Percentiles rank a stretch among this genome's conserved stretches.
Evolutionary conservation across 2,113 vertebrate genomes (phyloP).

Genomic region (Psittacula cyanocephala): DNA sequence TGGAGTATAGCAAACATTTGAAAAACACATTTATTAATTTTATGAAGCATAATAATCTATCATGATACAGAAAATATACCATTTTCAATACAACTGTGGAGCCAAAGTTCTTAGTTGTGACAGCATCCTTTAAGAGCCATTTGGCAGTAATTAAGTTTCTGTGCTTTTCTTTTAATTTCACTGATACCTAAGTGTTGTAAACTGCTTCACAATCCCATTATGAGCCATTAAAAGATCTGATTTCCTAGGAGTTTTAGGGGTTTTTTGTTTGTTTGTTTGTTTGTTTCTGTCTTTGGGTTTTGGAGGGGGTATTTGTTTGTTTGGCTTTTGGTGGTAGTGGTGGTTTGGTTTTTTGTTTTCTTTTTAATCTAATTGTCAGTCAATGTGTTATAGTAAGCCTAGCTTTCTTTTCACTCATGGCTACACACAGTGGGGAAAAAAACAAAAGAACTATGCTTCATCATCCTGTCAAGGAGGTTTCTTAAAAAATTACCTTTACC

Average conservation of each 20-base stretch:
- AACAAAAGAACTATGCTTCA: conserved; percentile 84
- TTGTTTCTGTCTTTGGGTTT: not conserved
- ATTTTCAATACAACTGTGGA: conserved; percentile 13
- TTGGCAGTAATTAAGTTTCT: conserved; percentile 67
- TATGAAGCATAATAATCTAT: conserved; percentile 59
- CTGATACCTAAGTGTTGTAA: conserved; percentile 66
- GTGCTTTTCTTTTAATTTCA: conserved; percentile 73
- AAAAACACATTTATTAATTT: conserved; percentile 69
- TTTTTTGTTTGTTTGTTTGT: not conserved
- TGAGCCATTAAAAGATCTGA: conserved; percentile 68
- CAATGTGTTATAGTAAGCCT: conserved; percentile 78
- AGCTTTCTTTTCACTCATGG: conserved; percentile 80
- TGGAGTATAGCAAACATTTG: conserved; percentile 42
- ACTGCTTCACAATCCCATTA: conserved; percentile 74
- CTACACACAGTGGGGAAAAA: conserved; percentile 76
- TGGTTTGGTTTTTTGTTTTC: not conserved
- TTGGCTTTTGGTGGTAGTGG: not conserved
- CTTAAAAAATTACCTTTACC: conserved; percentile 88
- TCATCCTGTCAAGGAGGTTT: conserved; percentile 90
- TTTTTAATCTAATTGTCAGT: conserved; percentile 82
- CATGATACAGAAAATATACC: conserved; percentile 52
- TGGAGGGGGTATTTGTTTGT: not conserved
- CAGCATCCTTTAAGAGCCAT: conserved; percentile 48
- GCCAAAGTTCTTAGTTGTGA: conserved; percentile 53
- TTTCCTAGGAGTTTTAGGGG: conserved; percentile 53